Conservation (phyloP, 2,113 vertebrate genomes). For the Forbesichthys agassizii region DNA sequence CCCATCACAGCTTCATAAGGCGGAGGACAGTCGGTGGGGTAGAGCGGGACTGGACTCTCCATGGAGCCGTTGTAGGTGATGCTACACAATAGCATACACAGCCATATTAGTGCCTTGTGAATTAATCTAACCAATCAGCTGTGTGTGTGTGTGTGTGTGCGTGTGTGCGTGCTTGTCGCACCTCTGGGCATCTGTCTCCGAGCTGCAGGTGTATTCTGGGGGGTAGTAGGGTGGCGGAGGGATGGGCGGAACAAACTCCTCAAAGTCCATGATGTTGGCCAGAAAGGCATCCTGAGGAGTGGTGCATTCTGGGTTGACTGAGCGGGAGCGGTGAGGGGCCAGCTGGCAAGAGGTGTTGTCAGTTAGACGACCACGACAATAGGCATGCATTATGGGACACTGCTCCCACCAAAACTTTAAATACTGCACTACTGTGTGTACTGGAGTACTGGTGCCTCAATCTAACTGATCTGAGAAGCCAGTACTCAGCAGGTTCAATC, state of each 20-base stretch:
- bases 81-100: conserved; percentile 62
- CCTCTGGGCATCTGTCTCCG: conserved; percentile 95
- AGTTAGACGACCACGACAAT: background rate
- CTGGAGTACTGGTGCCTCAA: too few species aligned
- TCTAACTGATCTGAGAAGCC: too few species aligned
- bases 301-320: conserved; percentile 87
- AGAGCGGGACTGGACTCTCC: conserved; percentile 93
- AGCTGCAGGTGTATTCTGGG: conserved; percentile 96
- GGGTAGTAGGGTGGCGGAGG: conserved; percentile 96
- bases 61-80: conserved; percentile 98
- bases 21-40: conserved; percentile 93
- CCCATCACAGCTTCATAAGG: conserved; percentile 96
- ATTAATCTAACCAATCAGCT: background rate
- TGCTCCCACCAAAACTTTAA: too few species aligned
- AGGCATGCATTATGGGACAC: too few species aligned
- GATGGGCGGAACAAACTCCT: conserved; percentile 95
- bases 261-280: conserved; percentile 91
- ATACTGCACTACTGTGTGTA: too few species aligned
- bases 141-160: conserved; percentile 4
- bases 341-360: conserved; percentile 78
- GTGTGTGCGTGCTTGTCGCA: conserved; percentile 44
- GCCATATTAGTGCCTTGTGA: background rate
- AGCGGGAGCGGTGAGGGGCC: conserved; percentile 86
- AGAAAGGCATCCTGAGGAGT: conserved; percentile 90
- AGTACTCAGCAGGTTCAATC: too few species aligned